phyloP scores from a whole-genome alignment of 1,140 invertebrate species.

The Zaprionus gabonicus region DNA sequence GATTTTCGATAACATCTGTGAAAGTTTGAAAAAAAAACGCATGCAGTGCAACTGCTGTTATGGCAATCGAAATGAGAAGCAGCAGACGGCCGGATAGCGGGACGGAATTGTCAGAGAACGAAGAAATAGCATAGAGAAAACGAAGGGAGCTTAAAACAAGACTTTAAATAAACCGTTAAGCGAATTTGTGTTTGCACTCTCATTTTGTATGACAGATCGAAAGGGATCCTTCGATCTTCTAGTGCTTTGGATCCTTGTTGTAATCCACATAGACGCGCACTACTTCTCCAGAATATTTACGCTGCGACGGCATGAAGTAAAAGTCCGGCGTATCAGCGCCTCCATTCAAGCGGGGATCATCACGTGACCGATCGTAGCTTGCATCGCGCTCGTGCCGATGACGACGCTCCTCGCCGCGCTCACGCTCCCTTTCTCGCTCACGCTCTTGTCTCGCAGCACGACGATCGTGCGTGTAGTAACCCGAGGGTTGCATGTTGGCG shows the following conservation, averaged over 20 bases:
- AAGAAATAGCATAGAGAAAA: background rate
- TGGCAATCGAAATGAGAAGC: slow-evolving; percentile 72
- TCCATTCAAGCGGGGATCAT: slow-evolving; percentile 78
- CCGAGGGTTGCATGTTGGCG: slow-evolving; percentile 82
- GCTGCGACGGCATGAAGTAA: slow-evolving; percentile 97
- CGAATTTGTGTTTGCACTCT: slow-evolving; percentile 39
- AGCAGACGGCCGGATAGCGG: slow-evolving; percentile 23
- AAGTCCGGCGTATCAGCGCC: slow-evolving; percentile 91
- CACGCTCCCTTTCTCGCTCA: slow-evolving; percentile 38
- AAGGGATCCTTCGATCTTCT: slow-evolving; percentile 1
- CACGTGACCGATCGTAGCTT: slow-evolving; percentile 68
- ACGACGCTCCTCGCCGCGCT: slow-evolving; percentile 68
- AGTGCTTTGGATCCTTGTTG: slow-evolving; percentile 86
- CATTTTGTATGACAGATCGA: slow-evolving; percentile 6
- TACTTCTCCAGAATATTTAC: slow-evolving; percentile 96
- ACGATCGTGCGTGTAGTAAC: slow-evolving; percentile 85
- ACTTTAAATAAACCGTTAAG: slow-evolving; percentile 54
- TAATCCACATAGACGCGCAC: slow-evolving; percentile 96
- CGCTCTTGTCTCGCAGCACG: slow-evolving; percentile 60
- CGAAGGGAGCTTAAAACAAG: slow-evolving; percentile 53
- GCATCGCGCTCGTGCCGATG: slow-evolving; percentile 57
- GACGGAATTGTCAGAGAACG: slow-evolving; percentile 34
- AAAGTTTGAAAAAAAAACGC: slow-evolving; percentile 20
- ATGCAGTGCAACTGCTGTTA: slow-evolving; percentile 60
- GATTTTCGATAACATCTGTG: slow-evolving; percentile 24